Percentiles rank a stretch among this genome's conserved stretches.
These are phyloP conservation scores for Rutpela maculata DNA, from an alignment of 2,888 invertebrate species.

Conservation along the genomic window DNA sequence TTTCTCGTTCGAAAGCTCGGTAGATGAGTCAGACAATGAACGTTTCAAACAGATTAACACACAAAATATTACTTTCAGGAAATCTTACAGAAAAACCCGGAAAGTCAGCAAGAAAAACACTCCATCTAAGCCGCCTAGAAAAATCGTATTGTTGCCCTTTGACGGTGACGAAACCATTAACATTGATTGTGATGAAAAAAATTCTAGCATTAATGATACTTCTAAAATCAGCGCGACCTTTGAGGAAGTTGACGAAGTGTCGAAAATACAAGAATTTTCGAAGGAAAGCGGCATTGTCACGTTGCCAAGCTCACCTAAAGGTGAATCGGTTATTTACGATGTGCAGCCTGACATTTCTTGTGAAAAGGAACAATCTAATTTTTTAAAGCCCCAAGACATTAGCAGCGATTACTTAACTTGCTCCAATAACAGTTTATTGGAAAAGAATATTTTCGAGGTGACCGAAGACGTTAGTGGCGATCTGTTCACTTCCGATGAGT, in stretches of 20 bases:
- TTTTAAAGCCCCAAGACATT: conserved; percentile 28
- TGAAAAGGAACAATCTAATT: conserved; percentile 12
- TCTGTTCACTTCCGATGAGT: conserved; percentile 43
- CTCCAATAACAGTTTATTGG: conserved; percentile 59
- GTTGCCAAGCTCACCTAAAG: conserved; percentile 58
- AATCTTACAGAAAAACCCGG: conserved; percentile 60
- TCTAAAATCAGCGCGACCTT: conserved; percentile 20
- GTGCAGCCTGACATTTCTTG: not conserved
- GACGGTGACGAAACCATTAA: not conserved
- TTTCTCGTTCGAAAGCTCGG: conserved; percentile 59
- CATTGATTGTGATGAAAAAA: not conserved
- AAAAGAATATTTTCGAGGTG: conserved; percentile 65
- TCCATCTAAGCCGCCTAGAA: not conserved
- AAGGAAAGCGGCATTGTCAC: conserved; percentile 69
- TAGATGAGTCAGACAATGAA: conserved; percentile 63
- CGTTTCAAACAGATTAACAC: conserved; percentile 49
- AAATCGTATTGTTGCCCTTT: not conserved
- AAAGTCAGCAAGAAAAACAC: conserved; percentile 46
- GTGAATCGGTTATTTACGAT: conserved; percentile 10
- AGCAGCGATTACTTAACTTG: conserved; percentile 71
- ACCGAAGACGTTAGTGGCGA: conserved; percentile 56
- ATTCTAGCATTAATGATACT: not conserved
- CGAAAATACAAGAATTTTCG: conserved; percentile 55
- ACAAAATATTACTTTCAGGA: conserved; percentile 60
- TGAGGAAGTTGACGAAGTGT: conserved; percentile 34